phyloP scores from a whole-genome alignment of 2,888 invertebrate genomes.

The Xestia ashworthii region DNA sequence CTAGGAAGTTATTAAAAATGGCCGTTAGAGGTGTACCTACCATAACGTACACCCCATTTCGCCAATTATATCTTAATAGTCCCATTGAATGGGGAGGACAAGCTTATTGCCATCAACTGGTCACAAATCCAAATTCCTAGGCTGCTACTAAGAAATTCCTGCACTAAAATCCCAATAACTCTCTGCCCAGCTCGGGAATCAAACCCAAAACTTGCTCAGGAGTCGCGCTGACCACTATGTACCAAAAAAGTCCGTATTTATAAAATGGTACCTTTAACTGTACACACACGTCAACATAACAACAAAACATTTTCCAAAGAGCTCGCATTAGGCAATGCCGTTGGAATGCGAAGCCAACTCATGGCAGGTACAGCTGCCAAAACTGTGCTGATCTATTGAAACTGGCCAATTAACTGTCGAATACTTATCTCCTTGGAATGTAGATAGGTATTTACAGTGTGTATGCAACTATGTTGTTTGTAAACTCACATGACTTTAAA shows the following conservation, averaged over 20 bases:
- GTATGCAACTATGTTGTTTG: conserved; percentile 23
- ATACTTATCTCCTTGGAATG: conserved; percentile 40
- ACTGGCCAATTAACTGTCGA: conserved; percentile 42
- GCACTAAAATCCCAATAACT: background rate
- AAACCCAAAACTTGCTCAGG: background rate
- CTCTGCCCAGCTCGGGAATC: background rate
- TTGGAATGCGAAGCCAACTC: conserved; percentile 35
- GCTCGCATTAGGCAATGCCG: conserved; percentile 33
- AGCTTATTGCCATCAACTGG: background rate
- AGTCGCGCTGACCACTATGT: background rate
- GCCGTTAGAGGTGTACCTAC: background rate
- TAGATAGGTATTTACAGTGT: background rate
- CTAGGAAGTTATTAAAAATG: too few relatives aligned
- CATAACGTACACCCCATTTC: background rate
- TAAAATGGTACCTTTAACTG: background rate
- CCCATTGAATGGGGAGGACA: background rate
- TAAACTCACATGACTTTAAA: conserved; percentile 21
- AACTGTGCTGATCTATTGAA: conserved; percentile 43
- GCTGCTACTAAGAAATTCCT: background rate
- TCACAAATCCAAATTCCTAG: background rate
- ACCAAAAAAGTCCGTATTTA: background rate
- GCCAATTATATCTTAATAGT: background rate
- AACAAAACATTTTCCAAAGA: conserved; percentile 27
- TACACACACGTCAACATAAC: conserved; percentile 12
- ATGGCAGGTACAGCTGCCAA: conserved; percentile 35